Percentiles rank a stretch among this genome's conserved stretches.
Evolutionary conservation across 2,113 vertebrate genomes (phyloP).

Genomic region (Gymnarchus niloticus): DNA sequence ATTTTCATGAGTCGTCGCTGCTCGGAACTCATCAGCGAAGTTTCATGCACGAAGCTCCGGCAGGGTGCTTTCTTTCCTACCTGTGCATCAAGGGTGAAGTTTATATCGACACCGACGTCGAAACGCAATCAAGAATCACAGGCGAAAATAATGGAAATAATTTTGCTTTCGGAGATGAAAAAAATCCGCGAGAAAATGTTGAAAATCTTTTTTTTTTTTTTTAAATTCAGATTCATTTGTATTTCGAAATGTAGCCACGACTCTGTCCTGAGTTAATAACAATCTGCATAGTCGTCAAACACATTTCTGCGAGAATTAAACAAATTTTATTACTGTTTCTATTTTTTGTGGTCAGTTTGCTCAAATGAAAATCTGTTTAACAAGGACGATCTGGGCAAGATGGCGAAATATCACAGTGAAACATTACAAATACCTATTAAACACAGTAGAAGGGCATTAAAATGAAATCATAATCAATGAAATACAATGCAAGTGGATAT

Average conservation of each 20-base stretch:
- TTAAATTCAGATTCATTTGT: neutral
- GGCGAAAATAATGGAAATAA: constrained; percentile 4
- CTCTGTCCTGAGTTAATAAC: neutral
- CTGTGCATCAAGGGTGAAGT: neutral
- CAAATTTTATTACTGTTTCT: neutral
- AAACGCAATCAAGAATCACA: neutral
- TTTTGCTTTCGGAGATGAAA: neutral
- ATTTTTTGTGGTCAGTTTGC: neutral
- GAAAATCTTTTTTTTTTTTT: no score
- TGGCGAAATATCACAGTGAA: neutral
- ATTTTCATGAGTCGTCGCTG: constrained; percentile 21
- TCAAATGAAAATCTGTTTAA: neutral
- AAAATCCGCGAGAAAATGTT: neutral
- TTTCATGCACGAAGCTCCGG: neutral
- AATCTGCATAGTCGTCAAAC: no score
- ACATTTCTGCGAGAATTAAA: no score
- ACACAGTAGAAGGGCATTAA: neutral
- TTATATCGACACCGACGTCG: neutral
- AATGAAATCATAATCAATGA: neutral
- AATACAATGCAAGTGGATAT: neutral
- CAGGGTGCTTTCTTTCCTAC: neutral
- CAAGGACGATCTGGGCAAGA: neutral
- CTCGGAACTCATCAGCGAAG: constrained; percentile 17
- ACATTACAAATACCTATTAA: neutral
- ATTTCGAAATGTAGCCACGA: neutral